Evolutionary conservation across 2,888 invertebrate genomes (phyloP), one percentile per base, ranked within the genome.

Genomic region (Dicroscelio sp.): DNA sequence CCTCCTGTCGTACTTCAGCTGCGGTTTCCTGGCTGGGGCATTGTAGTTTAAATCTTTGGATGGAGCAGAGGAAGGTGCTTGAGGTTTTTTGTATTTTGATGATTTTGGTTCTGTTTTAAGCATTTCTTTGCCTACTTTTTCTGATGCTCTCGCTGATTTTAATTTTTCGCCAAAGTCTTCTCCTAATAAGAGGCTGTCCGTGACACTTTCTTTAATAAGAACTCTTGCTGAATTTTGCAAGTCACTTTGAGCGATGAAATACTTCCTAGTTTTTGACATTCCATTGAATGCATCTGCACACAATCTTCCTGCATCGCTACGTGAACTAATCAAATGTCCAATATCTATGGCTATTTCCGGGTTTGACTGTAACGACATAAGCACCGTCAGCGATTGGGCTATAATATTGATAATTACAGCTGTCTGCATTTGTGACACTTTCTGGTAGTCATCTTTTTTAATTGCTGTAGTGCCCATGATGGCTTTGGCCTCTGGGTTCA

Each of bases 91-190:
- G n/a, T n/a, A n/a, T n/a, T n/a, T n/a, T n/a, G n/a, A n/a, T n/a
- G n/a, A n/a, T n/a, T n/a, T n/a, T n/a, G n/a, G 48, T 48, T 71
- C 23, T 52, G 52, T 20, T 52, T 31, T 52, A 3, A 55, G 31
- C 55, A 75, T 75, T 0, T 75, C 75, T n/a, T 75, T 75, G n/a
- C 75, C 75, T 31, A 31, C 75, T 23, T 38, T 75, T 14, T 52
- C 52, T 23, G 55, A 52, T 52, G 75, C 52, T 31, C 20, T 55
- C n/a, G 75, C 75, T 23, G 31, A 23, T 48, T 31, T 67, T 23
- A 35, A 23, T 33, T 69, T 80, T 23, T 80, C 80, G 3, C 80
- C 80, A 35, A 80, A 80, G 17, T 80, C 33, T 12, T 60, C 33
- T 1, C 80, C 80, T 4, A 80, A 33, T 0, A 80, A 25, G 3